These are phyloP conservation scores for Beris morrisii DNA, from an alignment of 2,888 invertebrate species.

Conservation along the genomic window DNA sequence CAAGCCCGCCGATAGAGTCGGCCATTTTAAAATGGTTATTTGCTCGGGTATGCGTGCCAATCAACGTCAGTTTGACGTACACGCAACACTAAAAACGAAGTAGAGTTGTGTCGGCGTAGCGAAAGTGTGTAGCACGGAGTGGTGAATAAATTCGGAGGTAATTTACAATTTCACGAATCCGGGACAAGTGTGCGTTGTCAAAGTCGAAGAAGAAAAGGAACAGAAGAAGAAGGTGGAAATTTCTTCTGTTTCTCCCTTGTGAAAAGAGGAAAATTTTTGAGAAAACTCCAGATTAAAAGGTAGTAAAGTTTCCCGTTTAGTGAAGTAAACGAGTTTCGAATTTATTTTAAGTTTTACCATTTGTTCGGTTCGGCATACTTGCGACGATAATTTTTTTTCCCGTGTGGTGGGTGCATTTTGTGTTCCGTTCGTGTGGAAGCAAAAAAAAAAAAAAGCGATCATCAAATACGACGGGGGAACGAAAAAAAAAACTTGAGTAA, in stretches of 20 bases:
- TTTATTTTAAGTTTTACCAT: no score
- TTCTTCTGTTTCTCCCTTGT: constrained; percentile 28
- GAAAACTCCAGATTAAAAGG: background rate
- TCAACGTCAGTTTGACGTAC: constrained; percentile 28
- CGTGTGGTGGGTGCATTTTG: no score
- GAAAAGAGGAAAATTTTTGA: constrained; percentile 8
- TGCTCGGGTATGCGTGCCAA: background rate
- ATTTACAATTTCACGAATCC: background rate
- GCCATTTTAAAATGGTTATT: constrained; percentile 14
- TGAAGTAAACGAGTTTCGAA: no score
- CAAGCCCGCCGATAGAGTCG: constrained; percentile 3
- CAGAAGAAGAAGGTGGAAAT: constrained; percentile 14
- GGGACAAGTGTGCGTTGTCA: constrained; percentile 28
- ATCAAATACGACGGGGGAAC: no score
- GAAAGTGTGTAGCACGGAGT: constrained; percentile 3
- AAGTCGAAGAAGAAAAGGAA: constrained; percentile 21
- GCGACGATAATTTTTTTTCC: no score
- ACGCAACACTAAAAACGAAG: background rate
- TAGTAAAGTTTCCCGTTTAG: no score
- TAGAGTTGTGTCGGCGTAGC: background rate
- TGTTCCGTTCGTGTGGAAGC: no score
- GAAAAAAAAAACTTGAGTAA: no score
- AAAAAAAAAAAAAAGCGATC: no score
- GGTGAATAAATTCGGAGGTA: constrained; percentile 20
- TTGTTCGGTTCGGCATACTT: no score